Conservation (phyloP, 2,888 invertebrate genomes). For the Endotricha flammealis region DNA sequence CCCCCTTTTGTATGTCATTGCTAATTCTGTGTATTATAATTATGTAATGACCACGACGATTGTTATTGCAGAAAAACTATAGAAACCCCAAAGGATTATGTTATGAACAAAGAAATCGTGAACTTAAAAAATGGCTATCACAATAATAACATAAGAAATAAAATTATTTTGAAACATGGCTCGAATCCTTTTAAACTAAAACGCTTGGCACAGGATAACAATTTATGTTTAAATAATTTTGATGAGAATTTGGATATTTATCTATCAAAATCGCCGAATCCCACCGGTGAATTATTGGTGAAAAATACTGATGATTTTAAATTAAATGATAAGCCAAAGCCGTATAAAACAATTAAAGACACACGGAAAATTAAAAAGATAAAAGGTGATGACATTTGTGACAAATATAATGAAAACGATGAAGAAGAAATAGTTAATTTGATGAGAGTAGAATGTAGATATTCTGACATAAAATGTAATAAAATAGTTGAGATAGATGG, state of each 20-base stretch:
- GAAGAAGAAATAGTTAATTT: conserved; percentile 27
- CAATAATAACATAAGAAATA: conserved; percentile 48
- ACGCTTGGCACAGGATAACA: not conserved
- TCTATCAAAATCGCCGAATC: conserved; percentile 31
- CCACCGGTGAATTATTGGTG: conserved; percentile 38
- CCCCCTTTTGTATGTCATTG: no score
- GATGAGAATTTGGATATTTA: conserved; percentile 32
- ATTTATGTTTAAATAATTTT: conserved; percentile 28
- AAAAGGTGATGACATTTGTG: conserved; percentile 4
- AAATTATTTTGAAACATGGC: conserved; percentile 38
- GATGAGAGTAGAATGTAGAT: conserved; percentile 32
- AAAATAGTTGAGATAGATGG: conserved; percentile 12
- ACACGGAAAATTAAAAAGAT: not conserved
- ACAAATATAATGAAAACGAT: conserved; percentile 21
- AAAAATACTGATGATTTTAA: conserved; percentile 45
- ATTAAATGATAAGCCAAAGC: conserved; percentile 33
- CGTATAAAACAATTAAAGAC: not conserved
- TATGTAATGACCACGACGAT: no score
- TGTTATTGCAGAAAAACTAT: conserved; percentile 45
- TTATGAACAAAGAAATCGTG: conserved; percentile 46
- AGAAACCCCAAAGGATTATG: conserved; percentile 38
- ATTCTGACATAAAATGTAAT: conserved; percentile 15
- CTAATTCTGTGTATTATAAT: no score
- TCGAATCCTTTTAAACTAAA: conserved; percentile 26
- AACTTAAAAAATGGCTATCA: conserved; percentile 49